Conservation (phyloP, 2,113 vertebrate genomes). For the Lycaon pictus region DNA sequence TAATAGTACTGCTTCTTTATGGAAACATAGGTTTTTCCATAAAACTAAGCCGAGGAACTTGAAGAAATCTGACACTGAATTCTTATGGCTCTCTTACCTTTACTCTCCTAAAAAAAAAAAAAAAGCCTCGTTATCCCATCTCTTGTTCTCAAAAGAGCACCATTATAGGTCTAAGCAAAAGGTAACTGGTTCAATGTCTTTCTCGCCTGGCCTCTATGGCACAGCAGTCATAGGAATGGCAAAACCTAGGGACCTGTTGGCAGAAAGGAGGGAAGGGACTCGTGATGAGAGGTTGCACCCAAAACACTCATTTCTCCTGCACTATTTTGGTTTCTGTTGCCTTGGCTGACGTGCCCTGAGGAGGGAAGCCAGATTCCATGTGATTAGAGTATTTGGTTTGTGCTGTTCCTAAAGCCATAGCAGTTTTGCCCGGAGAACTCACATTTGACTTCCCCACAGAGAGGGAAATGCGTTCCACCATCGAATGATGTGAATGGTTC, state of each 20-base stretch:
- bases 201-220: neutral
- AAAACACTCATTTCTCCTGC: neutral
- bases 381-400: neutral
- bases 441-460: neutral
- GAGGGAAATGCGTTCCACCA: neutral
- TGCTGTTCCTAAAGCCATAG: neutral
- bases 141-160: neutral
- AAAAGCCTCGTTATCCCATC: too few species aligned
- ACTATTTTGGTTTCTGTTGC: neutral
- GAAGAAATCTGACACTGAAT: neutral
- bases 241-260: neutral
- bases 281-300: too few species aligned
- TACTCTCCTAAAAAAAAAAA: neutral
- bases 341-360: neutral
- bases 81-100: neutral
- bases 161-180: neutral
- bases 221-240: neutral
- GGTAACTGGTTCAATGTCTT: neutral
- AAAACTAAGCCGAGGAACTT: neutral
- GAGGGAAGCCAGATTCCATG: neutral
- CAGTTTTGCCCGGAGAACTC: neutral
- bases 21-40: neutral
- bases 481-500: neutral
- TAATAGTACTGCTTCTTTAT: neutral
- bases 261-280: neutral